A percentile compares a stretch with the other conserved stretches of the same genome.
Evolutionary conservation across 1,140 invertebrate species (phyloP).

Genomic region (Diachasmimorpha longicaudata): DNA sequence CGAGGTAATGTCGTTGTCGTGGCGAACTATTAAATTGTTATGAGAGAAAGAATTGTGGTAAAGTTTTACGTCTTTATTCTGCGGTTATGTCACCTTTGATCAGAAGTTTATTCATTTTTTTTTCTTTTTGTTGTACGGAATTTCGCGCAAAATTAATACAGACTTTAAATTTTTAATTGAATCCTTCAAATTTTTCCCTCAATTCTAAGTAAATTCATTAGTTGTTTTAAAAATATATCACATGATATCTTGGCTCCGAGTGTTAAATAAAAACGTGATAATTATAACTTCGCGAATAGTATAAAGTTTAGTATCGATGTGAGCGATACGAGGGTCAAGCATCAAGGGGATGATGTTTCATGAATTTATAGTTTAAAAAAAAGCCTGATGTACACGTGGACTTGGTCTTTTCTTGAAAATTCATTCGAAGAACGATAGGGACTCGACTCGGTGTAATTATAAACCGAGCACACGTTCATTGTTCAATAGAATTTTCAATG

Average conservation of each 20-base stretch:
- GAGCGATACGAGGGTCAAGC: not conserved
- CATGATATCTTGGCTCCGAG: not conserved
- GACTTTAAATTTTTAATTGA: too few relatives aligned
- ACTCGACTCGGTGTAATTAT: constrained; percentile 19
- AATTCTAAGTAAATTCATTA: too few relatives aligned
- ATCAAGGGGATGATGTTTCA: not conserved
- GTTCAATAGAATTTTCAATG: constrained; percentile 30
- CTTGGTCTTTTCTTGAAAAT: constrained; percentile 1
- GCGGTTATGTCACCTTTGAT: not conserved
- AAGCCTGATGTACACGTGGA: not conserved
- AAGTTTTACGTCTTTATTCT: not conserved
- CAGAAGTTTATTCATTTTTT: not conserved
- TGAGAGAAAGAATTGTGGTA: not conserved
- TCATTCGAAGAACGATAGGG: not conserved
- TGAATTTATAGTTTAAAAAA: not conserved
- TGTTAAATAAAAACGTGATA: not conserved
- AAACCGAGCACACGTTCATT: constrained; percentile 18
- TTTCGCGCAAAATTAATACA: too few relatives aligned
- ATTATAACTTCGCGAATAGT: not conserved
- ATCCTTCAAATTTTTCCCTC: too few relatives aligned
- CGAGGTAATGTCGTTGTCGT: constrained; percentile 37
- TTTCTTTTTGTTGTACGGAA: too few relatives aligned
- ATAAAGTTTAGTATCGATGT: not conserved
- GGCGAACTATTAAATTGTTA: constrained; percentile 13
- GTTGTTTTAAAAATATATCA: too few relatives aligned